Conservation (phyloP, 2,113 vertebrate species). For the Oryzias javanicus region DNA sequence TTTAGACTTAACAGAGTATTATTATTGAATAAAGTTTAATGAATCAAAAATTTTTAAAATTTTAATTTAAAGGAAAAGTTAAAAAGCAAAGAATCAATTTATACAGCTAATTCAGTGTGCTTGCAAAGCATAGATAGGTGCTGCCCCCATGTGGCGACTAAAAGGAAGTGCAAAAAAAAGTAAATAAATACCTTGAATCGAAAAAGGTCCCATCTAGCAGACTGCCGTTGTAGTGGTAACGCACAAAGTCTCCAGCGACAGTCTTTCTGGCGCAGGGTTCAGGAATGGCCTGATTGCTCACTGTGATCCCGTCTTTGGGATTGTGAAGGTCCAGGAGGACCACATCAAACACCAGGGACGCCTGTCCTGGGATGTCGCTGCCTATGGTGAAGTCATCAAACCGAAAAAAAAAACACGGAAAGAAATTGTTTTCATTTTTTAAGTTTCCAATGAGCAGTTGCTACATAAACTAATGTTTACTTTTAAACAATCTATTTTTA, state of each 20-base stretch:
- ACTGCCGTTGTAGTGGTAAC: slow-evolving; percentile 95
- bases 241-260: slow-evolving; percentile 86
- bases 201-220: slow-evolving; percentile 93
- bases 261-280: slow-evolving; percentile 83
- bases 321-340: slow-evolving; percentile 93
- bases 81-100: background rate
- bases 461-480: no score
- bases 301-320: slow-evolving; percentile 86
- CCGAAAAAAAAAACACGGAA: background rate
- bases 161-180: background rate
- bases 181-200: slow-evolving; percentile 87
- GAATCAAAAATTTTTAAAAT: background rate
- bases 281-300: slow-evolving; percentile 82
- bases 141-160: slow-evolving; percentile 39
- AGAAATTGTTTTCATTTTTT: no score
- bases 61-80: no score
- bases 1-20: no score
- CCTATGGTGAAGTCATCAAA: slow-evolving; percentile 67
- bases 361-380: slow-evolving; percentile 94
- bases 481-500: no score
- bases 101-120: accelerated
- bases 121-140: background rate
- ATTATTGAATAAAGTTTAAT: background rate
- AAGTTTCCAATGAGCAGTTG: no score
- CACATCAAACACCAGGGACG: slow-evolving; percentile 95